A percentile compares a stretch with the other conserved stretches of the same genome.
Conservation (phyloP, 1,140 invertebrate species). For the Drosophila albomicans region DNA sequence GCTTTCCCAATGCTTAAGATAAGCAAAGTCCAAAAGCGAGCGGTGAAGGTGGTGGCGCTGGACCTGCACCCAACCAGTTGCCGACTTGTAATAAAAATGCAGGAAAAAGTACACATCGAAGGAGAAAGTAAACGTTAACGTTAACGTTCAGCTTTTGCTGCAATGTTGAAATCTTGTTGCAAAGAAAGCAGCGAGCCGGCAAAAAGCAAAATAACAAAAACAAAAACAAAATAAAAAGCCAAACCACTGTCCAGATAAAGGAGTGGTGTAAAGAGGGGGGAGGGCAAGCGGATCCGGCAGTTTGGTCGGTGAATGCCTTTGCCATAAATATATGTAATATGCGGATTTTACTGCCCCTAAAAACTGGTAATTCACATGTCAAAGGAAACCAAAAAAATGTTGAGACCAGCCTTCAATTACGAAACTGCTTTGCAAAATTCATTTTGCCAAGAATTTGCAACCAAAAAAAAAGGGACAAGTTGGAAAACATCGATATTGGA, state of each 20-base stretch:
- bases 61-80: constrained; percentile 77
- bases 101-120: constrained; percentile 82
- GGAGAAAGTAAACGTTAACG: constrained; percentile 81
- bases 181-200: constrained; percentile 72
- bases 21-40: constrained; percentile 75
- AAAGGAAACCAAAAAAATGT: constrained; percentile 7
- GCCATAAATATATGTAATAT: constrained; percentile 33
- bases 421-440: too few relatives aligned
- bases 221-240: constrained; percentile 39
- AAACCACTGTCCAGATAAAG: constrained; percentile 12
- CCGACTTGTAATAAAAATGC: constrained; percentile 62
- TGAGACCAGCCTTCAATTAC: neutral
- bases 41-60: constrained; percentile 69
- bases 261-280: constrained; percentile 9
- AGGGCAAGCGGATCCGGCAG: constrained; percentile 24
- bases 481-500: too few relatives aligned
- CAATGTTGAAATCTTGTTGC: constrained; percentile 74
- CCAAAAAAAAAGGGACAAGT: too few relatives aligned
- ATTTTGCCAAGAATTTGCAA: too few relatives aligned
- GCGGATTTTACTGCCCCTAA: constrained; percentile 21
- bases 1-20: constrained; percentile 72
- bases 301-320: constrained; percentile 38
- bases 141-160: constrained; percentile 59
- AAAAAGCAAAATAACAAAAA: constrained; percentile 38
- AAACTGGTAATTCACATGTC: constrained; percentile 27